Evolutionary conservation across 2,113 vertebrate genomes (phyloP).

Genomic region (Verasper variegatus): DNA sequence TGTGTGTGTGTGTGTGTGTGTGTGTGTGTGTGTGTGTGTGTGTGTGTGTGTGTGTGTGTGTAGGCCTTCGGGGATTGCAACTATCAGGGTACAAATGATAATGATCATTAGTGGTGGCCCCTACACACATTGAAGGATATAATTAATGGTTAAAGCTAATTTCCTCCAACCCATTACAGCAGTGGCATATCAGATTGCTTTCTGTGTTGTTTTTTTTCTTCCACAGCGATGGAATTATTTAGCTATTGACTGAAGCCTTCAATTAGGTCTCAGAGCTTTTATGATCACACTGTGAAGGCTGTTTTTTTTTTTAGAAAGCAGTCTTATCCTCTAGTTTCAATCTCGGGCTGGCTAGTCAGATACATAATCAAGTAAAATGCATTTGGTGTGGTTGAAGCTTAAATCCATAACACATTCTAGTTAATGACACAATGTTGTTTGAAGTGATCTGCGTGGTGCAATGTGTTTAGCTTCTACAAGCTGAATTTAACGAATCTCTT

Average conservation of each 20-base stretch:
- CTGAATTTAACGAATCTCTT: not conserved
- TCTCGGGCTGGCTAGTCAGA: not conserved
- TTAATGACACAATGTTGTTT: not conserved
- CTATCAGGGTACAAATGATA: conserved; percentile 42
- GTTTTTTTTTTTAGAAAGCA: not conserved
- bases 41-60: too few species aligned
- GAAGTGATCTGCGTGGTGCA: not conserved
- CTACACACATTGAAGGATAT: conserved; percentile 3
- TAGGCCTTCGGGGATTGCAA: conserved; percentile 35
- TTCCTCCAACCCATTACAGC: conserved; percentile 27
- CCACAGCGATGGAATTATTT: conserved; percentile 2
- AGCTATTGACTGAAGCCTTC: not conserved
- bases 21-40: too few species aligned
- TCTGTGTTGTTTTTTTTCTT: conserved; percentile 19
- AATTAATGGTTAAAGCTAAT: conserved; percentile 56
- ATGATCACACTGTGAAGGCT: not conserved
- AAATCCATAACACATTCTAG: not conserved
- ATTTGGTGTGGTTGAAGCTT: not conserved
- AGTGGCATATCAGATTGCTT: conserved; percentile 32
- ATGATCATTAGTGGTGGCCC: conserved; percentile 50
- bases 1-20: too few species aligned
- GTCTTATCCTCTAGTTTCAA: not conserved
- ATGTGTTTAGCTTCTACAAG: not conserved
- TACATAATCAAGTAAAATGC: not conserved
- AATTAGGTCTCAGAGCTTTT: not conserved